Evolutionary conservation across 2,797 vertebrate genomes (phyloP), one percentile per base, ranked within the genome.

Genomic region (Cyclura pinguis): DNA sequence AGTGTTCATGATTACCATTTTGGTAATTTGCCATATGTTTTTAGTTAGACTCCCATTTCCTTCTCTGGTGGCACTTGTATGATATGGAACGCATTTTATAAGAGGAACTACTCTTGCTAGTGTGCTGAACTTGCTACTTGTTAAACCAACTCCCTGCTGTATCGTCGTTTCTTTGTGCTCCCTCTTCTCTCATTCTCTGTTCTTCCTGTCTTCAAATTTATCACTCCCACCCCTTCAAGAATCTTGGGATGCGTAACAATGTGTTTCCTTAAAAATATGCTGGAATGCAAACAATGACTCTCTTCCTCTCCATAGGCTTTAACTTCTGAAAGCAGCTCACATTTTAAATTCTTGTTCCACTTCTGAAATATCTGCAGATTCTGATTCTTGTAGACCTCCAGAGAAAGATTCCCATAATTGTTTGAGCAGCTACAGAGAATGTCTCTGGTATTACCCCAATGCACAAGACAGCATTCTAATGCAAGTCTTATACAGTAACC

Each of bases 61-160:
- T 67, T 73, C 2, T 73, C 92, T 81, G 27, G 1, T 73, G 82
- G 86, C 14, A 38, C 42, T 83, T 93, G 87, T 59, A 90, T 93
- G 80, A 78, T 93, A 55, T 90, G 69, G 42, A 38, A 0, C 1
- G 78, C 90, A 83, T 55, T 55, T 55, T 57, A 24, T 27, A 20
- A 88, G n/a, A 80, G n/a, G 47, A 88, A 29, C 64, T 81, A 50
- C 47, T 88, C 50, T 81, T 62, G 29, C 38, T 72, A 88, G 22
- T 50, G 50, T 72, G 64, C 35, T 72, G 32, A 57, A 87, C 42
- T 64, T 14, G n/a, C 24, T 87, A 74, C 29, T 81, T 38, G 67
- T 87, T 78, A 55, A 10, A 50, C 13, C 47, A 38, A 42, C 14
- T 69, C 42, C 55, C 55, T 76, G 57, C 55, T 84, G 52, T 76